Percentiles rank a stretch among this genome's conserved stretches.
These are phyloP conservation scores for Gasterosteus aculeatus DNA, from an alignment of 2,113 vertebrate species.

Conservation along the genomic window DNA sequence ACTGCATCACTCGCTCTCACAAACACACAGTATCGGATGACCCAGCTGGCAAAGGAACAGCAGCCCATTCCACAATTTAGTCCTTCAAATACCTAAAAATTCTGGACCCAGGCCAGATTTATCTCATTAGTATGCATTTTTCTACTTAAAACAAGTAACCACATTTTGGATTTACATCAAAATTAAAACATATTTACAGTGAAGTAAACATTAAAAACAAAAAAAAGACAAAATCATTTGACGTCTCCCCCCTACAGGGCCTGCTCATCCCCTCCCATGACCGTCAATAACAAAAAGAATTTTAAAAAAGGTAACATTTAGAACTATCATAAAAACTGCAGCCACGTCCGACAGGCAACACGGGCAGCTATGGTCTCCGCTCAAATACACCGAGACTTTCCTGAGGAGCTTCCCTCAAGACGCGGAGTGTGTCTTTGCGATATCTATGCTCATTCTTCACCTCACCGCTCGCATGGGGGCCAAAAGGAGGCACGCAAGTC, in stretches of 20 bases:
- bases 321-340: constrained; percentile 74
- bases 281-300: constrained; percentile 60
- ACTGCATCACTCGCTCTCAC: background rate
- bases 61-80: constrained; percentile 54
- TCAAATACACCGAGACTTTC: constrained; percentile 69
- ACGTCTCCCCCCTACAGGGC: constrained; percentile 44
- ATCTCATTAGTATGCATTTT: constrained; percentile 66
- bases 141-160: constrained; percentile 77
- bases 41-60: constrained; percentile 75
- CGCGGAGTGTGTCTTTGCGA: constrained; percentile 64
- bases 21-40: constrained; percentile 53
- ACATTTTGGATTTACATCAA: constrained; percentile 79
- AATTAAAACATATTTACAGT: constrained; percentile 82
- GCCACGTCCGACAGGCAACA: constrained; percentile 64
- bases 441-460: constrained; percentile 51
- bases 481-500: constrained; percentile 7
- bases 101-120: constrained; percentile 49
- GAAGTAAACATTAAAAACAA: constrained; percentile 64
- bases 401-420: constrained; percentile 67
- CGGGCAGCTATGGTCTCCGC: constrained; percentile 61
- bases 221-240: constrained; percentile 17
- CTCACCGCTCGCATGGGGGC: constrained; percentile 41
- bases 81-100: constrained; percentile 58
- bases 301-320: constrained; percentile 65
- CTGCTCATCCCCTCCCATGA: constrained; percentile 39